Evolutionary conservation across 2,797 vertebrate species (phyloP).

Genomic region (Pipistrellus pygmaeus): DNA sequence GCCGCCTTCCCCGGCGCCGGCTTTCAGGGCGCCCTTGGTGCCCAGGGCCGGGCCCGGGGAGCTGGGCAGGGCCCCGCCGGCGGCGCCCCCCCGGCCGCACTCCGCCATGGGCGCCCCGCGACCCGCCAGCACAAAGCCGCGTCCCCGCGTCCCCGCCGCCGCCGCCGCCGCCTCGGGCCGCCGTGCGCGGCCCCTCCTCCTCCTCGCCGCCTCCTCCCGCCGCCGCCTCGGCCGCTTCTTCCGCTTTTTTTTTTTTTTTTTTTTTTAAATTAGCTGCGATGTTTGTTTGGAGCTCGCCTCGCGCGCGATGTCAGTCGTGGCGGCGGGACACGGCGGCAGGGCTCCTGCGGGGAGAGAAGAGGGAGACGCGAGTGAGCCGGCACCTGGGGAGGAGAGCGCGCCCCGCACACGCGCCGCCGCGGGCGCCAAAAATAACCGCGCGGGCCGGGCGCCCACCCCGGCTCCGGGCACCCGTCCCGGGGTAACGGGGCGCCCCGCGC

Average conservation of each 20-base stretch:
- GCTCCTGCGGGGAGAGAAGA: slow-evolving; percentile 28
- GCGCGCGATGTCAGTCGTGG: slow-evolving; percentile 64
- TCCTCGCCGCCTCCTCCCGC: slow-evolving; percentile 53
- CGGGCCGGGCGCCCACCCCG: not conserved
- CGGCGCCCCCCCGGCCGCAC: slow-evolving; percentile 90
- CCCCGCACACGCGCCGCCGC: slow-evolving; percentile 70
- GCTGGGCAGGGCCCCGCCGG: slow-evolving; percentile 89
- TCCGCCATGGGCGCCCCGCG: slow-evolving; percentile 94
- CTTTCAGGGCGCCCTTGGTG: slow-evolving; percentile 88
- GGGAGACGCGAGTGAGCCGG: not conserved
- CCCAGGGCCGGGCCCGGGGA: slow-evolving; percentile 87
- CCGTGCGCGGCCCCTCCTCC: slow-evolving; percentile 79
- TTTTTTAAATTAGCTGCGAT: slow-evolving; percentile 64
- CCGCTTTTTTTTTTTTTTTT: slow-evolving; percentile 82
- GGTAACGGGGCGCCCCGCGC: not conserved
- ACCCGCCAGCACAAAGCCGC: slow-evolving; percentile 83
- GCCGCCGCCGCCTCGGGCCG: slow-evolving; percentile 61
- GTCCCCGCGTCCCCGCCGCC: slow-evolving; percentile 76
- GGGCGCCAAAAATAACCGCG: slow-evolving; percentile 78
- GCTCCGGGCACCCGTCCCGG: not conserved
- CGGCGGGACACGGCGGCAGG: slow-evolving; percentile 53
- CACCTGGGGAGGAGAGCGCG: slow-evolving; percentile 82
- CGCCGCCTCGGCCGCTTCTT: slow-evolving; percentile 78
- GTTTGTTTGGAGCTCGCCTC: slow-evolving; percentile 57
- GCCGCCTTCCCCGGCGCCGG: slow-evolving; percentile 87